Evolutionary conservation across 1,140 invertebrate species (phyloP).

Genomic region (Geopemphigus sp.): DNA sequence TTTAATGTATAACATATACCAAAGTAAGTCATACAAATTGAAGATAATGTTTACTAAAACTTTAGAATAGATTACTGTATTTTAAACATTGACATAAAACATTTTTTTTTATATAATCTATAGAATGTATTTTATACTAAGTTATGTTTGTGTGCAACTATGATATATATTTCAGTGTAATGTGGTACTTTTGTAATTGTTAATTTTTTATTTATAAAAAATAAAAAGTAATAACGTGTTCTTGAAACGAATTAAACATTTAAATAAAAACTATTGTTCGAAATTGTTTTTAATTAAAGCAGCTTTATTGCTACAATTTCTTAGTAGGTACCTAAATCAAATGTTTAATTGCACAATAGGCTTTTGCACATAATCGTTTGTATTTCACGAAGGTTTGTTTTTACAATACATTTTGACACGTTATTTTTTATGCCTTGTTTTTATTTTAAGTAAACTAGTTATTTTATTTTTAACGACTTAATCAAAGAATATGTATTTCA

Average conservation of each 20-base stretch:
- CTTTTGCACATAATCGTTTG: constrained; percentile 47
- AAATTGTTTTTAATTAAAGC: constrained; percentile 23
- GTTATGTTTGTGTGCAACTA: neutral
- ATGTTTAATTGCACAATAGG: constrained; percentile 39
- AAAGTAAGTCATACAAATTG: neutral
- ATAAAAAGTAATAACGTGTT: constrained; percentile 23
- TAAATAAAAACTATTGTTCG: neutral
- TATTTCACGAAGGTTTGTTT: constrained; percentile 43
- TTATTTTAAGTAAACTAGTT: constrained; percentile 41
- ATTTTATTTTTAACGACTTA: constrained; percentile 23
- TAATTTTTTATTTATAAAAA: neutral
- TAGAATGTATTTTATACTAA: neutral
- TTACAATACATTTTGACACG: constrained; percentile 42
- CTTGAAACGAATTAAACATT: neutral
- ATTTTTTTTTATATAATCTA: neutral
- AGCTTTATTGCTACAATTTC: constrained; percentile 42
- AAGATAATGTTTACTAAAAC: neutral
- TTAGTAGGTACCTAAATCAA: constrained; percentile 22
- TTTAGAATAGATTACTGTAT: neutral
- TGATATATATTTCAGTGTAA: neutral
- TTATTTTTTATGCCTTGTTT: constrained; percentile 44
- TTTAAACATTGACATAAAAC: neutral
- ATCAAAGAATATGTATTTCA: constrained; percentile 4
- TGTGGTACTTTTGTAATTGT: neutral
- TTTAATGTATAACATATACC: neutral